These are phyloP conservation scores for Anneissia japonica DNA, from an alignment of 35 echinoderm and acorn worm genomes.

Conservation along the genomic window DNA sequence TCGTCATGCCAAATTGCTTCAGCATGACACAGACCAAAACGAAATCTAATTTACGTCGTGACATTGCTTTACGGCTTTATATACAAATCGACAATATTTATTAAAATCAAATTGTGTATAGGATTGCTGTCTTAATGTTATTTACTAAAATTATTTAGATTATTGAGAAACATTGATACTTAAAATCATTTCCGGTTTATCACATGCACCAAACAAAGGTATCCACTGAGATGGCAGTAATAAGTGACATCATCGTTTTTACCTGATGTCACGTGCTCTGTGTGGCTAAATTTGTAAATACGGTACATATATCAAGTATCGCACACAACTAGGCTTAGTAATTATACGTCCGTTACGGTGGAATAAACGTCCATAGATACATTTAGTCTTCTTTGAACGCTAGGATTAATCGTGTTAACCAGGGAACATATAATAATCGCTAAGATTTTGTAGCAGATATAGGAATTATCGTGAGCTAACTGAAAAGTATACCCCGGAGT, in stretches of 20 bases:
- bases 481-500: too few species aligned
- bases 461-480: too few species aligned
- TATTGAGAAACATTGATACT: background rate
- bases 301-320: background rate
- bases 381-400: too few species aligned
- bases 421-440: too few species aligned
- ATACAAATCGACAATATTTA: too few species aligned
- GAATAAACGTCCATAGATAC: background rate
- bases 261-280: background rate
- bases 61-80: background rate
- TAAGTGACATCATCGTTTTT: background rate
- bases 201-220: background rate
- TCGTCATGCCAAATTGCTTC: background rate
- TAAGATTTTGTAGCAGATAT: too few species aligned
- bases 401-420: background rate
- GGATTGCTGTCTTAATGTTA: too few species aligned
- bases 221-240: background rate
- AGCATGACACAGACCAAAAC: background rate
- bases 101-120: too few species aligned
- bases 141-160: too few species aligned
- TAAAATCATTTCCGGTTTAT: background rate
- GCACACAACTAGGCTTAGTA: background rate
- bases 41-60: background rate
- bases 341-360: background rate
- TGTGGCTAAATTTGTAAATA: slow-evolving; percentile 3